phyloP scores from a whole-genome alignment of 2,113 vertebrate species.

The Archocentrus centrarchus region DNA sequence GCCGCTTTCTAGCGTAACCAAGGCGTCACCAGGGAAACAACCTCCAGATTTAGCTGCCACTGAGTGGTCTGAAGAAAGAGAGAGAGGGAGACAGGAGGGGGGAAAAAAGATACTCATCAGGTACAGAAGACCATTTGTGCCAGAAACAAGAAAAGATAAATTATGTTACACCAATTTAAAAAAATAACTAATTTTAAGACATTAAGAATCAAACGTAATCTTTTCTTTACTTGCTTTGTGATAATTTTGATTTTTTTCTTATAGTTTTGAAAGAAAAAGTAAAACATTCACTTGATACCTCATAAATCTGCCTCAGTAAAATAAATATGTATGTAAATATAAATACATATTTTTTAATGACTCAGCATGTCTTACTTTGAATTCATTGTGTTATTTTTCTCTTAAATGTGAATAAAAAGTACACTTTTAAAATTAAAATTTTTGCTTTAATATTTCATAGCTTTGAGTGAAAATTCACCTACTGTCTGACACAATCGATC shows the following conservation, averaged over 20 bases:
- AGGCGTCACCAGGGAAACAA: slow-evolving; percentile 89
- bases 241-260: background rate
- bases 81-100: background rate
- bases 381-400: background rate
- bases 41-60: slow-evolving; percentile 92
- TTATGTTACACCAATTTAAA: background rate
- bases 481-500: background rate
- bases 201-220: background rate
- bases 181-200: background rate
- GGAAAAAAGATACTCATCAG: background rate
- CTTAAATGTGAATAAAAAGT: background rate
- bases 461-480: background rate
- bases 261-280: background rate
- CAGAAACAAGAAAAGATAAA: no score
- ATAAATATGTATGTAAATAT: background rate
- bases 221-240: background rate
- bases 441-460: background rate
- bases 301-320: background rate
- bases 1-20: slow-evolving; percentile 84
- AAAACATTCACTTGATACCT: background rate
- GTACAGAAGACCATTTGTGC: background rate
- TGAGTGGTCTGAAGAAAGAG: slow-evolving; percentile 86
- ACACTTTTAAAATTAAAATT: background rate
- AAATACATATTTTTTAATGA: no score
- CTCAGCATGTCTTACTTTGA: no score